Base-by-base conservation (phyloP, 2,113 vertebrate species). In the Myxocyprinus asiaticus region DNA sequence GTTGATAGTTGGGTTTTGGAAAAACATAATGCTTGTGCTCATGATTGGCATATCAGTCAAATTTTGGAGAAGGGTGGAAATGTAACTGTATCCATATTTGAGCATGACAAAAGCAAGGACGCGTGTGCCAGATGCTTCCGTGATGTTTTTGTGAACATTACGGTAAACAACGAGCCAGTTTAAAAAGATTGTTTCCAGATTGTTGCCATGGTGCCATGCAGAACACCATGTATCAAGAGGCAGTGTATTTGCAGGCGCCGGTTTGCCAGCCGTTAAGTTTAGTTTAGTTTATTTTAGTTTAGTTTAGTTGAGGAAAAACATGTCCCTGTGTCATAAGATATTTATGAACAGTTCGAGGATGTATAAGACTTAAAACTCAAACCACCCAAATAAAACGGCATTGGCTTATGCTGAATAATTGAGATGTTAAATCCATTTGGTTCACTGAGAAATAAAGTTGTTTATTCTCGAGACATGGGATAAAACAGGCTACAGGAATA, bases 121-220 rank as follows among this genome's bases (percentile, higher is more conserved):
- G 51, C 14, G 50, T 61, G 12, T 17, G 53, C 44, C 4, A 17
- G 45, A 70, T 47, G 42, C n/a, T 76, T 75, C 53, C 61, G 48
- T 58, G 80, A 67, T 71, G 66, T 70, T 81, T 59, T 76, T 67
- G 9, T 72, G 48, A 47, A 55, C 42, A 55, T 10, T 48, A 48
- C 67, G 76, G 47, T 76, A 77, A 80, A 82, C 77, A 85, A n/a
- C 4, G n/a, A 62, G 42, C 22, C 56, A 3, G 8, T 68, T 56
- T 73, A 48, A 53, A 22, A 3, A 64, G 67, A 82, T 82, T 76
- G 74, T 58, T 84, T 62, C 71, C 76, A 79, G 76, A 79, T 71
- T 84, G 71, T 71, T 71, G 66, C 56, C 55, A 72, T 67, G 71
- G 76, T 22, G 65, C 14, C 22, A 8, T 67, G 17, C 15, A 14